These are phyloP conservation scores for Dolichotis patagonum DNA, from an alignment of 2,113 vertebrate genomes.

Conservation along the genomic window DNA sequence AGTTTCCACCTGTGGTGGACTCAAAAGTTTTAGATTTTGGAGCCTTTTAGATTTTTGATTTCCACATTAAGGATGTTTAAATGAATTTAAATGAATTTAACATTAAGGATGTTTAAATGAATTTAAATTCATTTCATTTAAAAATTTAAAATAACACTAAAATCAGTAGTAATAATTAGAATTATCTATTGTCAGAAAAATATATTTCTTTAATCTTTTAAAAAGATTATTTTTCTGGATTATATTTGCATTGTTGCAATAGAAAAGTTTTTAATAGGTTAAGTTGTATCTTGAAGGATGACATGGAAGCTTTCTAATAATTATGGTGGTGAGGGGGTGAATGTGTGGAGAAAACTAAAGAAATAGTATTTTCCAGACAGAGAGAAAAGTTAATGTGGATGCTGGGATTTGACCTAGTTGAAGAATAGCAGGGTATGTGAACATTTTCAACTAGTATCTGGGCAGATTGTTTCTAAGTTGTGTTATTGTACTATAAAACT, in stretches of 20 bases:
- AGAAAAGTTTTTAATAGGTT: not conserved
- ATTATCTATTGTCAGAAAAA: not conserved
- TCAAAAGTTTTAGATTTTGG: not conserved
- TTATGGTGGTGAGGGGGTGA: not conserved
- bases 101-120: too few species aligned
- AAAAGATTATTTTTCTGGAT: not conserved
- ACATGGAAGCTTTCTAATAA: not conserved
- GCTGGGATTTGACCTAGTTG: not conserved
- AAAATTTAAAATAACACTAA: not conserved
- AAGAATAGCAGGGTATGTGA: not conserved
- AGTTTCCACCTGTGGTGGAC: not conserved
- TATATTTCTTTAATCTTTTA: not conserved
- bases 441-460: not conserved
- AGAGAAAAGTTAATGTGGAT: not conserved
- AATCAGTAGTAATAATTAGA: conserved; percentile 23
- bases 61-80: not conserved
- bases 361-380: not conserved
- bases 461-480: conserved; percentile 18
- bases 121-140: conserved; percentile 47
- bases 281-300: not conserved
- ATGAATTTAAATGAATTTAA: too few species aligned
- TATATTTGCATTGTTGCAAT: not conserved
- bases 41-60: not conserved
- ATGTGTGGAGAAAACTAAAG: not conserved
- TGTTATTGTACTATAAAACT: not conserved